phyloP scores from a whole-genome alignment of 2,797 vertebrate genomes.

The Intellagama lesueurii region DNA sequence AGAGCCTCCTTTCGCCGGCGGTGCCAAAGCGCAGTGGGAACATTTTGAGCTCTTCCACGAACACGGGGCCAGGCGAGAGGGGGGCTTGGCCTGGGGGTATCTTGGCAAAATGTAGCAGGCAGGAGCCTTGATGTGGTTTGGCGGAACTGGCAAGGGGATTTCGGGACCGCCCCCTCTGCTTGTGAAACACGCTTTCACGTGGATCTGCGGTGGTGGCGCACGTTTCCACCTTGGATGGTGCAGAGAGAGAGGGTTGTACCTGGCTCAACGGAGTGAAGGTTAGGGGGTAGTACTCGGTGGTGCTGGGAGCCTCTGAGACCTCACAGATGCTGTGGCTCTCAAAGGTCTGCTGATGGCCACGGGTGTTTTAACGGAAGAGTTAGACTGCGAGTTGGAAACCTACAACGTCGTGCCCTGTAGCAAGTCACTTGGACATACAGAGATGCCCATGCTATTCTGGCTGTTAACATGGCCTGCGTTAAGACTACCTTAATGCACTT shows the following conservation, averaged over 20 bases:
- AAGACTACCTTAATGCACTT: no score
- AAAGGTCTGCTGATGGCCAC: not conserved
- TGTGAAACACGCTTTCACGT: not conserved
- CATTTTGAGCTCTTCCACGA: rapidly evolving
- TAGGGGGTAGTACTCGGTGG: not conserved
- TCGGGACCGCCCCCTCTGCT: not conserved
- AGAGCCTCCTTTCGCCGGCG: not conserved
- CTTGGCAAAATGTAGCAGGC: not conserved
- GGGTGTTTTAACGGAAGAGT: no score
- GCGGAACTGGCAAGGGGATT: not conserved
- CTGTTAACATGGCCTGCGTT: no score
- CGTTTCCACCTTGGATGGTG: no score
- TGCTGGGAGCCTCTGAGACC: no score
- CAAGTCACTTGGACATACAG: no score
- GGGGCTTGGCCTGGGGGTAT: not conserved
- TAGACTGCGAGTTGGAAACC: no score
- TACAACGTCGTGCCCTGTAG: no score
- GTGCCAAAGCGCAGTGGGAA: not conserved
- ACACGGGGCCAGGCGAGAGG: no score
- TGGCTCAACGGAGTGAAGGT: not conserved
- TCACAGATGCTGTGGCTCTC: no score
- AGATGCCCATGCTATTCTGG: no score
- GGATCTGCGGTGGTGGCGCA: not conserved
- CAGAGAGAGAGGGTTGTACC: no score
- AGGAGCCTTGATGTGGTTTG: rapidly evolving